Conservation (phyloP, 1,140 invertebrate genomes). For the Phymorhynchus buccinoides region DNA sequence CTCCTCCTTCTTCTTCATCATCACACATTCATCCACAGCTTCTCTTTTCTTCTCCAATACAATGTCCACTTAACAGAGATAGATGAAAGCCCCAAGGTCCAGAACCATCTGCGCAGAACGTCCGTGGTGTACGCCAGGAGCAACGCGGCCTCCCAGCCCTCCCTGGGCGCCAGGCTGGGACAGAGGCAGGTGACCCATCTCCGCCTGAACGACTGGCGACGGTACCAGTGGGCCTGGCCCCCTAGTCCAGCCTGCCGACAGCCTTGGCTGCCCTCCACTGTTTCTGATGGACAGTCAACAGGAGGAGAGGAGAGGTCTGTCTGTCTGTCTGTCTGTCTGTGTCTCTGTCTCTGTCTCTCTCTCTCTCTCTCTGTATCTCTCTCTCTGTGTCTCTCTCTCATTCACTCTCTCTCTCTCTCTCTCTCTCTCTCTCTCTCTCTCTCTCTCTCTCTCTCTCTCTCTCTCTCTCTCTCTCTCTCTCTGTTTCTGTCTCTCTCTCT, state of each 20-base stretch:
- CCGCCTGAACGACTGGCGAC: slow-evolving; percentile 28
- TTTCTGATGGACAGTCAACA: background rate
- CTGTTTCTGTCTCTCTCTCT: no score
- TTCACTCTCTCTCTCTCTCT: no score
- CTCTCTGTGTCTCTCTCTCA: no score
- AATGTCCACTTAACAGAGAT: background rate
- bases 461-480: no score
- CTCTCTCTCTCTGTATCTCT: no score
- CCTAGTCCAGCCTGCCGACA: background rate
- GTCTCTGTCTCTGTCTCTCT: no score
- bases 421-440: no score
- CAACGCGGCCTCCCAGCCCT: background rate
- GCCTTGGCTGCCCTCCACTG: background rate
- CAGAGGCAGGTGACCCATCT: slow-evolving; percentile 12
- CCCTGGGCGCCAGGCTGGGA: background rate
- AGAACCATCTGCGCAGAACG: slow-evolving; percentile 15
- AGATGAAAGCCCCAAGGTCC: background rate
- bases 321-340: background rate
- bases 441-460: no score
- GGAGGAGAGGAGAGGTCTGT: background rate
- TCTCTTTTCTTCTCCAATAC: background rate
- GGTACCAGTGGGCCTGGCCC: slow-evolving; percentile 22
- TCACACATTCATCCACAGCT: background rate
- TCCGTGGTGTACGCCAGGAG: slow-evolving; percentile 30
- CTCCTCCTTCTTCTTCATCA: background rate